Evolutionary conservation across 2,888 invertebrate species (phyloP), one percentile per base, ranked within the genome.

Genomic region (Thyatira batis): DNA sequence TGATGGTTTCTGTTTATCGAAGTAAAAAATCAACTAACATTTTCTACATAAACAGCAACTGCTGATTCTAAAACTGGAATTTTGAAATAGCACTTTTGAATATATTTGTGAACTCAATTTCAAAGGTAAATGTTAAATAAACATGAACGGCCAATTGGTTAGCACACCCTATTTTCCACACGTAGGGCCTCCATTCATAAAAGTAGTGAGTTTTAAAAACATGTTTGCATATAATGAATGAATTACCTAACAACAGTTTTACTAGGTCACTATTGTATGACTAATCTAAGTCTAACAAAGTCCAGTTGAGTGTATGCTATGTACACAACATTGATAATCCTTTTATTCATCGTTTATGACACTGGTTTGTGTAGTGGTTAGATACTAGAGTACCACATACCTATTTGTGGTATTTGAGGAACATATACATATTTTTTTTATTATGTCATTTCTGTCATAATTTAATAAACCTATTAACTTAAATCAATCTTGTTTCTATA

Each of bases 221-320:
- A 39, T 39, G 39, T 39, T 39, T 17, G 39, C 39, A 39, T 39
- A 17, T 11, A 39, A 45, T 51, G 55, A 51, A 53, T 53, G 39
- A 39, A 39, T 39, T 17, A 39, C 17, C 17, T 39, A 39, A 39
- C 33, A 33, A 13, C 17, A 13, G 39, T 39, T 39, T 39, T 17
- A 17, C 13, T 39, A 39, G 39, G 39, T 39, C 39, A 39, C 39
- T 6, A 17, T 17, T 39, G 39, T 17, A 17, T 39, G 39, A 17
- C 39, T 39, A 39, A 39, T 39, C 39, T 39, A 33, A 3, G 30
- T 30, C n/a, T 5, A 30, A 11, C 13, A 13, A 33, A 4, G 33
- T 13, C 13, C 4, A 6, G 33, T 33, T 33, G 13, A 33, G n/a
- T n/a, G n/a, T n/a, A n/a, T n/a, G n/a, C n/a, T n/a, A n/a, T n/a